Evolutionary conservation across 2,797 vertebrate genomes (phyloP).

Genomic region (Propithecus perrieri): DNA sequence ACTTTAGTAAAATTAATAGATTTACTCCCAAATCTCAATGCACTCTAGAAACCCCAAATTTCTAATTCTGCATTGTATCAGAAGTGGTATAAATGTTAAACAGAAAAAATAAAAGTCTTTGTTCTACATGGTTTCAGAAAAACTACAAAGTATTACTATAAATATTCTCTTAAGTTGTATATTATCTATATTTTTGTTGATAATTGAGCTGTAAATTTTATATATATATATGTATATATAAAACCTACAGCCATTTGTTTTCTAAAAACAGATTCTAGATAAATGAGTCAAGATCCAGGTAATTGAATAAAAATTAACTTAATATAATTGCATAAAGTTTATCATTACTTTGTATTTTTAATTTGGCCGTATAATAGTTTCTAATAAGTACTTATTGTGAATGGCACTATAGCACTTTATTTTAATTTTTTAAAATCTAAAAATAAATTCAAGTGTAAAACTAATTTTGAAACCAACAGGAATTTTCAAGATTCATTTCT

Average conservation of each 20-base stretch:
- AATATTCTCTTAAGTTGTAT: background rate
- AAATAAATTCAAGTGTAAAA: background rate
- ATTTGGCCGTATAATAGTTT: background rate
- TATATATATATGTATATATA: background rate
- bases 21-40: background rate
- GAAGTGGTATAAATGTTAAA: background rate
- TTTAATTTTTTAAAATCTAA: slow-evolving; percentile 15
- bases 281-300: background rate
- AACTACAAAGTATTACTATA: background rate
- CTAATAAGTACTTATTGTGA: background rate
- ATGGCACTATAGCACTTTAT: background rate
- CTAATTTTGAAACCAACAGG: slow-evolving; percentile 11
- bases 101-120: background rate
- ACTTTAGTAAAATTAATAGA: background rate
- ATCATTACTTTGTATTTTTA: background rate
- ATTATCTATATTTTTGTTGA: background rate
- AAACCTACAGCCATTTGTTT: background rate
- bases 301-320: background rate
- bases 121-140: background rate
- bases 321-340: background rate
- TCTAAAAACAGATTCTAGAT: background rate
- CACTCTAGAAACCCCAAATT: background rate
- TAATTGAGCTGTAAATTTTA: background rate
- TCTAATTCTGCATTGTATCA: background rate
- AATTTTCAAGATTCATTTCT: background rate